These are phyloP conservation scores for Agrochola litura DNA, from an alignment of 2,888 invertebrate species.

Conservation along the genomic window DNA sequence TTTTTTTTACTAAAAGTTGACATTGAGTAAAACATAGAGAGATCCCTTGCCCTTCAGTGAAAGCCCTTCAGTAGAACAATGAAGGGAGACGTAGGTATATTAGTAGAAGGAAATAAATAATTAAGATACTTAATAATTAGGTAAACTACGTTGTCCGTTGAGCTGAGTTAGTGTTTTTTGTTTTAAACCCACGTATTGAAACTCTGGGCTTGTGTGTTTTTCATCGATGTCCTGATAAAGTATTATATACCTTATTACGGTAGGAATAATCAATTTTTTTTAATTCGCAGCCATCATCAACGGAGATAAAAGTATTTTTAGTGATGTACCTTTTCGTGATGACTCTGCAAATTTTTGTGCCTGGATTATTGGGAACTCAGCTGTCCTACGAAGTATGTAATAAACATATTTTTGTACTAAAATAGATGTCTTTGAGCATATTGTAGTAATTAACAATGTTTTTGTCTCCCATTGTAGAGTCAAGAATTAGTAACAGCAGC, in stretches of 20 bases:
- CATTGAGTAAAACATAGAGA: not conserved
- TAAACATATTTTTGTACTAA: too few species aligned
- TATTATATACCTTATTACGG: not conserved
- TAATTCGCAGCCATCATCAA: slow-evolving; percentile 72
- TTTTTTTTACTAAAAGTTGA: too few species aligned
- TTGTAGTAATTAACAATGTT: not conserved
- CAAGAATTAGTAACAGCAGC: slow-evolving; percentile 75
- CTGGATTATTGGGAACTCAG: slow-evolving; percentile 78
- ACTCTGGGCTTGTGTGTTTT: not conserved
- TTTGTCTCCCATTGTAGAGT: slow-evolving; percentile 72
- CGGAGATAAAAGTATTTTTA: slow-evolving; percentile 71
- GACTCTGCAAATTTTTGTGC: slow-evolving; percentile 77
- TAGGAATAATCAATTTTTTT: not conserved
- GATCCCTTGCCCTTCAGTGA: not conserved
- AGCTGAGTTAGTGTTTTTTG: not conserved
- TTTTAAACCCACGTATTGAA: not conserved
- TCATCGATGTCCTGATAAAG: not conserved
- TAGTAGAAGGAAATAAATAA: not conserved
- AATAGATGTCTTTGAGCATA: not conserved
- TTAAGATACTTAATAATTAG: not conserved
- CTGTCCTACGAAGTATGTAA: slow-evolving; percentile 73
- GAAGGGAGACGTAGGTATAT: not conserved
- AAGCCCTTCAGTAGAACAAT: not conserved
- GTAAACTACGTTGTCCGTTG: not conserved
- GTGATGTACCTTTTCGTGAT: slow-evolving; percentile 73